These are phyloP conservation scores for Papilio xuthus DNA, from an alignment of 1,140 invertebrate genomes.

Conservation along the genomic window DNA sequence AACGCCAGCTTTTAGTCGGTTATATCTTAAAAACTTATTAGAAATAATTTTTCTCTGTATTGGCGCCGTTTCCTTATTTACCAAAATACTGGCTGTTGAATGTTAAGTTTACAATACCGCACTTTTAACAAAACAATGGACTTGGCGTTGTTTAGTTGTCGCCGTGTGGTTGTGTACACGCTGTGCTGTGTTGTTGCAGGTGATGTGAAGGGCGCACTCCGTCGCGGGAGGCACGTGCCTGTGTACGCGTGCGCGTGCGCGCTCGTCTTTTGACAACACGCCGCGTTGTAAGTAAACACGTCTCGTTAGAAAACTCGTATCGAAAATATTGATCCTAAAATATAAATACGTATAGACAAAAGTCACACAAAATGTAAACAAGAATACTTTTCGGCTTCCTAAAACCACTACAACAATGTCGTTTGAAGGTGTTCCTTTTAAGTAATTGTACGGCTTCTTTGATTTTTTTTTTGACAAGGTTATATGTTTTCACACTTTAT, in stretches of 20 bases:
- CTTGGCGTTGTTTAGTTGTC: background rate
- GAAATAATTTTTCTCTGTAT: no score
- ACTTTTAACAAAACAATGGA: background rate
- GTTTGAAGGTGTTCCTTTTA: constrained; percentile 11
- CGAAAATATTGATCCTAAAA: background rate
- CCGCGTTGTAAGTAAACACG: background rate
- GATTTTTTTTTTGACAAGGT: background rate
- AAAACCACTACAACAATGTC: background rate
- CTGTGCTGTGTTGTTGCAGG: background rate
- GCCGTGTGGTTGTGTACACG: constrained; percentile 5
- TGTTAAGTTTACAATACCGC: background rate
- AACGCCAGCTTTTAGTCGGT: no score
- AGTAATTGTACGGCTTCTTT: background rate
- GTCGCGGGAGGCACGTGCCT: constrained; percentile 9
- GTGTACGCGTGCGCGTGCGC: background rate
- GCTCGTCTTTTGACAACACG: background rate
- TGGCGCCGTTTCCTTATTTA: background rate
- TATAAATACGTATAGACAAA: background rate
- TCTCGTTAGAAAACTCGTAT: background rate
- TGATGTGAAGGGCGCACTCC: constrained; percentile 3
- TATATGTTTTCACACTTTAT: background rate
- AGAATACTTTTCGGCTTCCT: constrained; percentile 9
- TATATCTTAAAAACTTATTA: no score
- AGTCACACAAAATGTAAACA: background rate
- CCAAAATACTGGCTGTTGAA: background rate